phyloP scores from a whole-genome alignment of 1,140 invertebrate genomes.

The Drosophila micromelanica region DNA sequence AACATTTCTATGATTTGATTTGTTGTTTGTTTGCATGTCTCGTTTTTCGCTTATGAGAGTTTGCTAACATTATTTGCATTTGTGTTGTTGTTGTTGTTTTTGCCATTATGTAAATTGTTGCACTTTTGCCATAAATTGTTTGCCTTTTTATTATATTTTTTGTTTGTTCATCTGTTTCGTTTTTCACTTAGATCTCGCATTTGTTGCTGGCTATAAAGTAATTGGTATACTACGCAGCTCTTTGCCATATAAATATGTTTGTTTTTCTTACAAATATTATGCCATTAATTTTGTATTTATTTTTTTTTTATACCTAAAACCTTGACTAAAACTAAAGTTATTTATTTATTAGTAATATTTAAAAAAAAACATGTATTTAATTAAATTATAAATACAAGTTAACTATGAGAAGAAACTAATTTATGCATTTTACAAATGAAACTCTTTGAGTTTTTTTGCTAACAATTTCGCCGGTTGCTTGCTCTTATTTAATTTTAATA shows the following conservation, averaged over 20 bases:
- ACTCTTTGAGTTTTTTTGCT: conserved; percentile 72
- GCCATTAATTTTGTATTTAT: conserved; percentile 33
- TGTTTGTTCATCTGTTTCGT: background rate
- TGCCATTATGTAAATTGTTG: conserved; percentile 37
- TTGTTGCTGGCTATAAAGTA: conserved; percentile 34
- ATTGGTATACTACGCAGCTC: conserved; percentile 24
- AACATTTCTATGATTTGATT: conserved; percentile 43
- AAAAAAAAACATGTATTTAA: conserved; percentile 14
- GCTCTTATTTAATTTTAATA: conserved; percentile 30
- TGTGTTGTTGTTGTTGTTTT: conserved; percentile 14
- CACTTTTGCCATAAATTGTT: conserved; percentile 40
- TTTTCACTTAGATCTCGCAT: conserved; percentile 11
- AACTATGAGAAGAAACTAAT: conserved; percentile 26
- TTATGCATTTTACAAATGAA: conserved; percentile 66
- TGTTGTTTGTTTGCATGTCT: conserved; percentile 44
- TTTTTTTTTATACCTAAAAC: conserved; percentile 24
- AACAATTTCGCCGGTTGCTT: conserved; percentile 44
- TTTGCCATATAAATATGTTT: conserved; percentile 32
- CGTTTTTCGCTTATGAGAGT: conserved; percentile 38
- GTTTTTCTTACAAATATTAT: conserved; percentile 27
- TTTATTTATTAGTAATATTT: conserved; percentile 23
- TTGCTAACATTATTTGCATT: conserved; percentile 42
- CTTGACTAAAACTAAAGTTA: conserved; percentile 56
- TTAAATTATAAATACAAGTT: conserved; percentile 19
- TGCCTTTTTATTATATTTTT: background rate